Percentiles rank a stretch among this genome's conserved stretches.
These are phyloP conservation scores for Sebastolobus alascanus DNA, from an alignment of 2,797 vertebrate genomes.

Conservation along the genomic window DNA sequence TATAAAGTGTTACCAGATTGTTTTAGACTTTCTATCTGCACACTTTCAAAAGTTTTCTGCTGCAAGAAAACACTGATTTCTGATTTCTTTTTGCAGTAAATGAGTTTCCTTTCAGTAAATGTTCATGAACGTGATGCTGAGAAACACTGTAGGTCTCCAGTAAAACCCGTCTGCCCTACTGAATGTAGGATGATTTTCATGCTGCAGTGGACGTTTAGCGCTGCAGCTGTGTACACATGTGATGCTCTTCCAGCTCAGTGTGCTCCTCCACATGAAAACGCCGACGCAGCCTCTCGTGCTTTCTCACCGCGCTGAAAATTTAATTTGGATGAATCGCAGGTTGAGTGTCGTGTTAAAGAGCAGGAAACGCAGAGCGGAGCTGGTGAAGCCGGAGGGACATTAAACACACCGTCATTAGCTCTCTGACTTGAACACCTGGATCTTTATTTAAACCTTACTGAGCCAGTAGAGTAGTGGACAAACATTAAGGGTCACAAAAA, in stretches of 20 bases:
- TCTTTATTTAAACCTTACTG: not conserved
- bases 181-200: not conserved
- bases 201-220: not conserved
- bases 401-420: not conserved
- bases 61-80: not conserved
- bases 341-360: not conserved
- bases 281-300: not conserved
- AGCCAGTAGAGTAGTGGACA: not conserved
- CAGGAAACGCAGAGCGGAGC: not conserved
- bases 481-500: too few relatives aligned
- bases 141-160: not conserved
- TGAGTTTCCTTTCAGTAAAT: not conserved
- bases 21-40: too few relatives aligned
- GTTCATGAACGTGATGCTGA: not conserved
- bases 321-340: not conserved
- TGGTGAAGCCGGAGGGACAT: not conserved
- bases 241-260: not conserved
- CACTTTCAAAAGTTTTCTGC: not conserved
- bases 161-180: not conserved
- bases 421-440: not conserved
- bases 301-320: not conserved
- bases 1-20: too few relatives aligned
- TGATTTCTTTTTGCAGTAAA: not conserved
- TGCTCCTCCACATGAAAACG: not conserved
- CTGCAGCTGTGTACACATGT: not conserved